These are phyloP conservation scores for Abrostola triplasia DNA, from an alignment of 2,888 invertebrate species.

Conservation along the genomic window DNA sequence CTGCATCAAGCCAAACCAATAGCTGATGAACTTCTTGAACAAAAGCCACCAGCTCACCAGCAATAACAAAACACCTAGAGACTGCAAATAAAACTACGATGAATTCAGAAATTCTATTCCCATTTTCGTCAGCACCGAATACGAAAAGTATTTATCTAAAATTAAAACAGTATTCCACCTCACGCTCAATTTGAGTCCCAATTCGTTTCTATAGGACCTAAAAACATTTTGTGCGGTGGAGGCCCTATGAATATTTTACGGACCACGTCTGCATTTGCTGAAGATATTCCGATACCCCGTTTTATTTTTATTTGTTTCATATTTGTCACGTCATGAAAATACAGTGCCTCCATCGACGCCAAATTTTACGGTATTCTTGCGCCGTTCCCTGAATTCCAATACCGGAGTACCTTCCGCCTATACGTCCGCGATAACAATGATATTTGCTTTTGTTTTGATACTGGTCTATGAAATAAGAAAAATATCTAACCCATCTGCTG, in stretches of 20 bases:
- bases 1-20: too few relatives aligned
- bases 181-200: conserved; percentile 42
- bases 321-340: conserved; percentile 73
- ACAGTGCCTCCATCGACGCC: conserved; percentile 58
- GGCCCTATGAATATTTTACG: conserved; percentile 53
- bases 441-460: conserved; percentile 55
- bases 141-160: conserved; percentile 41
- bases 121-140: background rate
- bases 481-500: background rate
- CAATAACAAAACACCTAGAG: too few relatives aligned
- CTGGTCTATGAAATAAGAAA: conserved; percentile 10
- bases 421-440: conserved; percentile 46
- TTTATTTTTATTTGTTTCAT: conserved; percentile 69
- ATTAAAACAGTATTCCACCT: conserved; percentile 28
- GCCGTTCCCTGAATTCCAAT: conserved; percentile 64
- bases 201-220: conserved; percentile 48
- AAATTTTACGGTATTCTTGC: conserved; percentile 61
- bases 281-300: conserved; percentile 45
- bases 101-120: too few relatives aligned
- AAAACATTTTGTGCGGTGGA: conserved; percentile 42
- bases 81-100: too few relatives aligned
- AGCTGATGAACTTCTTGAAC: too few relatives aligned
- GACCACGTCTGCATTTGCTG: conserved; percentile 33
- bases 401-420: conserved; percentile 23
- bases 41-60: too few relatives aligned